These are phyloP conservation scores for Conus ventricosus DNA, from an alignment of 1,140 invertebrate species.

Conservation along the genomic window DNA sequence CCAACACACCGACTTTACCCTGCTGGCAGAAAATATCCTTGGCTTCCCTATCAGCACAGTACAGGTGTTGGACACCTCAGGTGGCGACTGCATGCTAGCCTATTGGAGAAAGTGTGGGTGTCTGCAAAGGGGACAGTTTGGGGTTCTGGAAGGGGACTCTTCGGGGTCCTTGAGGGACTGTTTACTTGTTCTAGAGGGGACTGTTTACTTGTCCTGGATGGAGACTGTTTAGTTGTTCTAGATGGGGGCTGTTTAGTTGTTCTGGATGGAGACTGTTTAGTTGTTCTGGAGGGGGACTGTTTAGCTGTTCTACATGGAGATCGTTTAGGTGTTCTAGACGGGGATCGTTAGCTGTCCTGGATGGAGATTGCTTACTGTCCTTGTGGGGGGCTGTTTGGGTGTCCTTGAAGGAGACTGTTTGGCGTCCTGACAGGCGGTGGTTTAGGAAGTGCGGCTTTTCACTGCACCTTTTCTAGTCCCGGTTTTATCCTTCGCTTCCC, in stretches of 20 bases:
- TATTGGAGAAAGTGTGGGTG: not conserved
- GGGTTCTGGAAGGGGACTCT: not conserved
- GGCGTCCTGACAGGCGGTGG: not conserved
- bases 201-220: not conserved
- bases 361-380: constrained; percentile 12
- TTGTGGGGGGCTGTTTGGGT: not conserved
- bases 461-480: constrained; percentile 2
- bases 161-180: not conserved
- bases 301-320: not conserved
- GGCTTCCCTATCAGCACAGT: not conserved
- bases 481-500: constrained; percentile 27
- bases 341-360: not conserved
- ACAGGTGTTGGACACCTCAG: not conserved
- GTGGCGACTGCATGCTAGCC: not conserved
- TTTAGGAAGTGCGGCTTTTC: not conserved
- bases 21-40: constrained; percentile 20
- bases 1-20: not conserved
- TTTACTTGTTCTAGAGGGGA: not conserved
- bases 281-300: not conserved
- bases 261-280: not conserved
- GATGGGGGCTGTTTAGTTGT: not conserved
- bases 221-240: not conserved
- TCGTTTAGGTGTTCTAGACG: not conserved
- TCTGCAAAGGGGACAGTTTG: constrained; percentile 2
- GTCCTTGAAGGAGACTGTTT: not conserved